Evolutionary conservation across 2,113 vertebrate genomes (phyloP), one percentile per base, ranked within the genome.

Genomic region (Cacatua alba): DNA sequence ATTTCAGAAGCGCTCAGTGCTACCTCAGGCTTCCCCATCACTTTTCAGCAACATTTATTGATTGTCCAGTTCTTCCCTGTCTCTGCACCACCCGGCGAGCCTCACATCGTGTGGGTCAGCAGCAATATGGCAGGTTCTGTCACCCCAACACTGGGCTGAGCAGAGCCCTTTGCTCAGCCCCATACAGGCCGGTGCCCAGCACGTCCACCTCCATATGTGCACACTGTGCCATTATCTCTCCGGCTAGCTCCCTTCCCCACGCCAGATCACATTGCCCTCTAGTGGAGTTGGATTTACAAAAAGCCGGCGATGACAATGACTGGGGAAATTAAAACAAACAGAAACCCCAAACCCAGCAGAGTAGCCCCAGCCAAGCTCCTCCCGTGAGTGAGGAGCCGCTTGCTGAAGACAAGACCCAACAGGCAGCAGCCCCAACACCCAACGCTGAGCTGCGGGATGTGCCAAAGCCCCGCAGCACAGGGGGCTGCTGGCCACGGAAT

Each of bases 181-280:
- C 48, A 3, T 3, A 0, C 41, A 31, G 20, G 9, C 31, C 59
- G 5, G 44, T 4, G 37, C 67, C 55, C 31, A 10, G 44, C 67
- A 6, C 2, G 8, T 1, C 43, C 39, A 9, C 51, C 3, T 3
- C 24, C 77, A 0, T 3, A 2, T 0, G 2, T 4, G 28, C 21
- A 1, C 23, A 1, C 8, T 3, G n/a, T 24, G 69, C 29, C n/a
- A 7, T 17, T 28, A 16, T 57, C 67, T 14, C 28, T 0, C 37
- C 4, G 1, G 10, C 57, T 19, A 2, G 3, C 46, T 78, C 20
- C 60, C 51, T 7, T 16, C 39, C 90, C 95, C 79, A 9, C 3
- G 20, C 24, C 94, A 39, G 4, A 68, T 44, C 88, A 14, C 74
- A 92, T 71, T 86, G 96, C 95, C 95, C 95, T 91, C 95, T 96